Evolutionary conservation across 2,797 vertebrate genomes (phyloP), one percentile per base, ranked within the genome.

Genomic region (Propithecus perrieri): DNA sequence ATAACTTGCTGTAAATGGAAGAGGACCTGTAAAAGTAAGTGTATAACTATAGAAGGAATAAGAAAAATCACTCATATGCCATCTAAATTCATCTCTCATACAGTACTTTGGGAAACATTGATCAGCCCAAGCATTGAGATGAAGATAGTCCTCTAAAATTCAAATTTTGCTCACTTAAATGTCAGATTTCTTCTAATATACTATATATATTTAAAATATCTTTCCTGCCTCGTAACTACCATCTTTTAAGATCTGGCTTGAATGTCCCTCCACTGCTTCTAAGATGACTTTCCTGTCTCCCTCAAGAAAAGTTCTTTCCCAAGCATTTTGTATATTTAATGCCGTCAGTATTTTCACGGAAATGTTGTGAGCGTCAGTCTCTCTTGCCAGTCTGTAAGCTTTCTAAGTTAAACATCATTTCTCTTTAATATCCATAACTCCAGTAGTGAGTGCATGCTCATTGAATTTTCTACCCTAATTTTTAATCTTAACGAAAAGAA

Each of bases 381-480:
- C 41, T 91, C 43, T 74, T 43, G 41, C 33, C 50, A 50, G 24
- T 78, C 30, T 84, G n/a, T 76, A 65, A 33, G 30, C n/a, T 90
- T 85, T 71, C 84, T 22, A 30, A 85, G 28, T 95, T 80, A 81
- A 78, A 69, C 46, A 48, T 67, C 17, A 0, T 71, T 67, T 94
- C 28, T 94, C 30, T 93, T 91, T 95, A 92, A 43, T 84, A 94
- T 76, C 71, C 24, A 2, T 80, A 76, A 94, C 18, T 95, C n/a
- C n/a, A 67, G 35, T 48, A 83, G 72, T 4, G 15, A 84, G 85
- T 48, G 1, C 20, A 12, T 59, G 65, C 87, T 96, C 94, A 87
- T n/a, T 94, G 72, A 63, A 89, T 91, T 86, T 79, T 59, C 93
- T 84, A 91, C 48, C 28, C 89, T 87, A 69, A 72, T 72, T 89